Evolutionary conservation across 2,113 vertebrate species (phyloP).

Genomic region (Myrmophylax atrothorax): DNA sequence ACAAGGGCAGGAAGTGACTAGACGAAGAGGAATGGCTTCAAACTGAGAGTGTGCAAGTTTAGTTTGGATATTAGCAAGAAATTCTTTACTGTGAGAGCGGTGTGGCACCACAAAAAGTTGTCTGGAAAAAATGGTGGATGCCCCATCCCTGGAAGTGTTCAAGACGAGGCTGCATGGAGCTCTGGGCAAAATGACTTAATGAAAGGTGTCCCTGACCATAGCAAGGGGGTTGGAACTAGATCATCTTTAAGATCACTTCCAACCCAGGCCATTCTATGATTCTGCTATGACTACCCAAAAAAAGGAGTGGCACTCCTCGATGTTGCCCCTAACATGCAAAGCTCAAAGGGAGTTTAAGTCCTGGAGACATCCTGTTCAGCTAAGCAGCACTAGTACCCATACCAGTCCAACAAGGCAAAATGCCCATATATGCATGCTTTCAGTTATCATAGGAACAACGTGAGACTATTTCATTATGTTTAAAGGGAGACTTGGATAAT

Average conservation of each 20-base stretch:
- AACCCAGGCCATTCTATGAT: not conserved
- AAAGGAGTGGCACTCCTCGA: not conserved
- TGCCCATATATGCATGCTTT: not conserved
- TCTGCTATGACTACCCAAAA: not conserved
- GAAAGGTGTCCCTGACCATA: not conserved
- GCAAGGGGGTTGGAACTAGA: not conserved
- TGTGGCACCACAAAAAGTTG: not conserved
- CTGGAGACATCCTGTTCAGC: not conserved
- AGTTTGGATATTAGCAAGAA: not conserved
- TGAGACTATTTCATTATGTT: not conserved
- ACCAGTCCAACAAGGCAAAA: not conserved
- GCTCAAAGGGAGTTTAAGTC: not conserved
- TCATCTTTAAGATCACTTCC: not conserved
- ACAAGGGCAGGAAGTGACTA: not conserved
- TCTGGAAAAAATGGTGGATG: not conserved
- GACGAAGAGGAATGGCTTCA: not conserved
- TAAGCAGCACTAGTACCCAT: not conserved
- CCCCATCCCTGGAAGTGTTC: not conserved
- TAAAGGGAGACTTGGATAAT: not conserved
- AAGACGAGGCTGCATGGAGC: not conserved
- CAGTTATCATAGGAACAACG: not conserved
- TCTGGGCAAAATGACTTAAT: not conserved
- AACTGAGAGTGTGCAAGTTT: not conserved
- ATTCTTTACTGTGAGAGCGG: not conserved
- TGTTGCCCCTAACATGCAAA: not conserved